phyloP scores from a whole-genome alignment of 2,797 vertebrate genomes.

The Sciurus vulgaris region DNA sequence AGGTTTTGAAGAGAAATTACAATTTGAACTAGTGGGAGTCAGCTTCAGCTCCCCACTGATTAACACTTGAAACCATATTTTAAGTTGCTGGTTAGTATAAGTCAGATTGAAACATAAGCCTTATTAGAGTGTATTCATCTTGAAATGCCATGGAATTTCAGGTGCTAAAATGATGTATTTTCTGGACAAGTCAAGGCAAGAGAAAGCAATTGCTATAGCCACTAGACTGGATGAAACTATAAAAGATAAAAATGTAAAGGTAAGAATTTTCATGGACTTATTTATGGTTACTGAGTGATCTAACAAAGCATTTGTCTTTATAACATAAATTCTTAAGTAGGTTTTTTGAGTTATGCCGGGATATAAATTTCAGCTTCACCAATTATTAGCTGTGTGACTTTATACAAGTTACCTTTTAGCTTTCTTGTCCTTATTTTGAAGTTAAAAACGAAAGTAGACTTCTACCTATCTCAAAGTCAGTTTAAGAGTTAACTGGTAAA shows the following conservation, averaged over 20 bases:
- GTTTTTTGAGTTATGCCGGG: neutral
- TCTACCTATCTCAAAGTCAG: neutral
- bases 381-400: neutral
- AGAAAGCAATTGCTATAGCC: constrained; percentile 90
- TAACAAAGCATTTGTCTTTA: neutral
- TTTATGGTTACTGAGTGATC: neutral
- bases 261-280: constrained; percentile 77
- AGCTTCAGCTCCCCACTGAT: neutral
- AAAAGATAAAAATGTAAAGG: constrained; percentile 91
- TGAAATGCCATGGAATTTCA: constrained; percentile 80
- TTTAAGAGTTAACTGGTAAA: neutral
- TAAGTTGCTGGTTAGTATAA: neutral
- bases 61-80: neutral
- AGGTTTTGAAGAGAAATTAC: neutral
- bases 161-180: constrained; percentile 92
- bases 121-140: neutral
- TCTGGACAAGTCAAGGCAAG: constrained; percentile 91
- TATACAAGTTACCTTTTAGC: neutral
- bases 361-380: neutral
- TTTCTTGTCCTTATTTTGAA: neutral
- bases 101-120: neutral
- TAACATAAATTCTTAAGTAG: neutral
- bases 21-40: neutral
- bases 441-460: neutral
- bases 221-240: constrained; percentile 89